Evolutionary conservation across 1,140 invertebrate species (phyloP), one percentile per base, ranked within the genome.

Genomic region (Megalonaias nervosa): DNA sequence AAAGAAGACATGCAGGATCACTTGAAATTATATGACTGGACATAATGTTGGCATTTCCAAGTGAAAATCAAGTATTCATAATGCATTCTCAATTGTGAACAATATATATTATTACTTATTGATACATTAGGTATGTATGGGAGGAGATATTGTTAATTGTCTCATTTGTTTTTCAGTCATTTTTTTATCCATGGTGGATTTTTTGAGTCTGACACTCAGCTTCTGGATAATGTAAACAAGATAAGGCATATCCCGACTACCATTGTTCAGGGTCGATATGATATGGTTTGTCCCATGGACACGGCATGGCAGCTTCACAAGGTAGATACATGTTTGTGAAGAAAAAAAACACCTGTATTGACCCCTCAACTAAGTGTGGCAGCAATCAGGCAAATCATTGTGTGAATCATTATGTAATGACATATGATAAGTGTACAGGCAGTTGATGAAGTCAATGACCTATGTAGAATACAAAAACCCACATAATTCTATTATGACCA

Each of bases 111-210:
- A 19, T 61, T 19, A 62, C 13, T 62, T 62, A 62, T n/a, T n/a
- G 21, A 62, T n/a, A 62, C 60, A 62, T 1, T 23, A 23, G 11
- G 13, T 23, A 15, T 5, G 21, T 9, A n/a, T 62, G 19, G 4
- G 21, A 62, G 13, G 21, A 62, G 11, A 62, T n/a, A 15, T 5
- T 62, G 9, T 62, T 62, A 13, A 19, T n/a, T n/a, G 0, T 23
- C 19, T 23, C 19, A 1, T 62, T 61, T 48, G 56, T 31, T 68
- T 71, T 85, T 57, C 81, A 89, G 87, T 61, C 89, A 91, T 77
- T 91, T 89, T 75, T 91, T 91, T 84, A 84, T 90, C 14, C 69
- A 91, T 77, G 85, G 87, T 17, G 88, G 86, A 38, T 91, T 89
- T 69, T 83, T 91, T 55, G 75, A 86, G 21, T 69, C 62, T 15